Evolutionary conservation across 2,113 vertebrate genomes (phyloP), one percentile per base, ranked within the genome.

Genomic region (Cyanoderma ruficeps): DNA sequence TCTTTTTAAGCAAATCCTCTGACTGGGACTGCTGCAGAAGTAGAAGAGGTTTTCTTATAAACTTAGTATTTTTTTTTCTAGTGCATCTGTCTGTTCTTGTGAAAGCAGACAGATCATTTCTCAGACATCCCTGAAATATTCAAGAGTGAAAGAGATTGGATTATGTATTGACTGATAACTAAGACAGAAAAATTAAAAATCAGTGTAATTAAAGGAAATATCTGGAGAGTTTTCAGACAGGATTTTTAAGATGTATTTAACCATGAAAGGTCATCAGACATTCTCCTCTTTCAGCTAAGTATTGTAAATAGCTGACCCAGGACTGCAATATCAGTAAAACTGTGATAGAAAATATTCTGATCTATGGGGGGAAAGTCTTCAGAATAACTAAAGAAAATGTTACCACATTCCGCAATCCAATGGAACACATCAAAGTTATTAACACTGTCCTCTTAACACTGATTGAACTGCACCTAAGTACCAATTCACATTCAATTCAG

Each of bases 301-400:
- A 65, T 15, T 74, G 2, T 65, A 74, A 90, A 46, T 50, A 88
- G 37, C 15, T 93, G 75, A 61, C 75, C 50, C 57, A 65, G 17
- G 37, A 87, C 10, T 28, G 83, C 57, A 72, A 52, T 93, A 57
- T 87, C 70, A 72, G 28, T 57, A 88, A 52, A 71, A 72, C 15
- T 64, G 27, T 71, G 44, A 53, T 42, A 65, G 37, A 74, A 95
- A 90, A 77, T 93, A 27, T 37, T 53, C 70, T 57, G 63, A 93
- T 76, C 17, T 84, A 31, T 1, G 15, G 3, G 5, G 5, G 1
- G 3, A 37, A 64, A 69, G 64, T 68, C 19, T 78, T 94, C 55
- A 59, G 12, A 89, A 89, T 87, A 79, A 41, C 65, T 60, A 60
- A 82, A 91, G 80, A 56, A 95, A 95, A 87, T 46, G 25, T 85